Conservation (phyloP, 2,113 vertebrate species). For the Grus americana region DNA sequence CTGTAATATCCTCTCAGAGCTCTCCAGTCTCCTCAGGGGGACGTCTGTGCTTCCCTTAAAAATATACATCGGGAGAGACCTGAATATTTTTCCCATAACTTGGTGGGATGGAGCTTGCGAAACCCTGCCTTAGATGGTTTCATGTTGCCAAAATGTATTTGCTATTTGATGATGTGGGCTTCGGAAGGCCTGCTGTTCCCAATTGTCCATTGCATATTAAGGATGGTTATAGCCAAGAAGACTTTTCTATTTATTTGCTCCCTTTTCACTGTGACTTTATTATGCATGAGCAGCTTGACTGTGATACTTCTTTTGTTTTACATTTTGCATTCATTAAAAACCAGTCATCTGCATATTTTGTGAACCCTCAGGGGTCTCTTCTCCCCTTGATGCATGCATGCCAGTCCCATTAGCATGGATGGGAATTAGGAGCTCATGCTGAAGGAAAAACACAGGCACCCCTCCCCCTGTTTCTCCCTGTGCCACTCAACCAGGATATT, state of each 20-base stretch:
- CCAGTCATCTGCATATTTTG: constrained; percentile 86
- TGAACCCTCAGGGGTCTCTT: constrained; percentile 77
- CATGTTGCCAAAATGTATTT: constrained; percentile 74
- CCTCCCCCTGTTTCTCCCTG: constrained; percentile 20
- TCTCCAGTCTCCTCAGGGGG: background rate
- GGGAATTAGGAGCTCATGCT: constrained; percentile 71
- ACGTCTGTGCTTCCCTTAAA: background rate
- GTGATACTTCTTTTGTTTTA: constrained; percentile 80
- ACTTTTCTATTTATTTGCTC: constrained; percentile 75
- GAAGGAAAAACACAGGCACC: constrained; percentile 55
- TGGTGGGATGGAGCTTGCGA: constrained; percentile 21
- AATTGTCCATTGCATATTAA: constrained; percentile 82
- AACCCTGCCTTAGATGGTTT: background rate
- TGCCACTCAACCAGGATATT: constrained; percentile 62
- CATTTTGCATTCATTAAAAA: constrained; percentile 86
- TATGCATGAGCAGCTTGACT: constrained; percentile 79
- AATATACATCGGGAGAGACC: background rate
- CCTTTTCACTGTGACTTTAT: constrained; percentile 75
- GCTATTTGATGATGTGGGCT: constrained; percentile 73
- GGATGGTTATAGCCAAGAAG: constrained; percentile 73
- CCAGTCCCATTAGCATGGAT: constrained; percentile 77
- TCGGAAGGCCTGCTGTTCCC: constrained; percentile 75
- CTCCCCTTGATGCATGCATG: constrained; percentile 73
- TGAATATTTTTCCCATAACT: constrained; percentile 26
- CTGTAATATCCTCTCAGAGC: background rate